phyloP scores from a whole-genome alignment of 1,140 invertebrate genomes.

The Solenopsis invicta region DNA sequence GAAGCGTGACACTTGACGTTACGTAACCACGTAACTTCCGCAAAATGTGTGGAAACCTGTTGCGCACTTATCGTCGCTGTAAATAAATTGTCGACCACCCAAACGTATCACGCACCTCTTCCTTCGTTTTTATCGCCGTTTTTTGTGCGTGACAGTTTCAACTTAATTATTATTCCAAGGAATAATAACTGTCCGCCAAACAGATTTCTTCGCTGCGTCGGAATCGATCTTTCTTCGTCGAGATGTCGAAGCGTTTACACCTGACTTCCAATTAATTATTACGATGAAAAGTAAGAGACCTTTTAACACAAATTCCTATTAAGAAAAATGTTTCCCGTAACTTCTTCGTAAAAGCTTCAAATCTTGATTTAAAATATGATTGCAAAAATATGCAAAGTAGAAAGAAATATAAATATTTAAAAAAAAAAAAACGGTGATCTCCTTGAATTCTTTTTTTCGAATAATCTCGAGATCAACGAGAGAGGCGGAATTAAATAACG shows the following conservation, averaged over 20 bases:
- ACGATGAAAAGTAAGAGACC: neutral
- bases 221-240: neutral
- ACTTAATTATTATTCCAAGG: neutral
- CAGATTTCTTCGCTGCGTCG: neutral
- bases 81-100: constrained; percentile 66
- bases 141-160: constrained; percentile 13
- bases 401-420: too few relatives aligned
- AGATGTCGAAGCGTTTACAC: neutral
- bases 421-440: neutral
- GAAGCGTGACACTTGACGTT: constrained; percentile 75
- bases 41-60: constrained; percentile 65
- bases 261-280: neutral
- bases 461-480: neutral
- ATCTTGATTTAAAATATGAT: neutral
- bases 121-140: neutral
- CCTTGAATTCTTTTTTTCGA: neutral
- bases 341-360: neutral
- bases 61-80: constrained; percentile 64
- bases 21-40: constrained; percentile 78
- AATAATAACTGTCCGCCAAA: neutral
- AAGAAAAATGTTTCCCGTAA: neutral
- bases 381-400: neutral
- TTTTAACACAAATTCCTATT: neutral
- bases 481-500: neutral
- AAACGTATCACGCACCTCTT: constrained; percentile 45